These are phyloP conservation scores for Atherix ibis DNA, from an alignment of 2,888 invertebrate species.

Conservation along the genomic window DNA sequence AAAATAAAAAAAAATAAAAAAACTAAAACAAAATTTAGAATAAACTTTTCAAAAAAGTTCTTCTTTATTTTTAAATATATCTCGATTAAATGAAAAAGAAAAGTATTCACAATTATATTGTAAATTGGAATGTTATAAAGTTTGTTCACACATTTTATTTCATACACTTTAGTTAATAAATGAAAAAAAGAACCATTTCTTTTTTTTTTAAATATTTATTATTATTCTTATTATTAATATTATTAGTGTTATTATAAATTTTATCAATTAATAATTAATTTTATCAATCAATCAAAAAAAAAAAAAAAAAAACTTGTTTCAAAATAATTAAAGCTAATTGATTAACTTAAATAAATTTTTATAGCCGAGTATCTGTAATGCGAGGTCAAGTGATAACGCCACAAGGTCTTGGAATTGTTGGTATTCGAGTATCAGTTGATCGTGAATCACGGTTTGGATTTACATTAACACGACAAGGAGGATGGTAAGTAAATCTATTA, in stretches of 20 bases:
- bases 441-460: conserved; percentile 89
- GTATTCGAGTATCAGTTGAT: conserved; percentile 92
- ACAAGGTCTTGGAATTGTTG: conserved; percentile 90
- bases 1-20: too few species aligned
- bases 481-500: conserved; percentile 64
- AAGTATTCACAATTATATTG: too few species aligned
- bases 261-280: neutral
- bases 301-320: neutral
- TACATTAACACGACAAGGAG: conserved; percentile 81
- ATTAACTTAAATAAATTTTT: conserved; percentile 17
- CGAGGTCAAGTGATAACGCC: conserved; percentile 91
- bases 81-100: too few species aligned
- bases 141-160: too few species aligned
- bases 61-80: too few species aligned
- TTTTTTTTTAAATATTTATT: too few species aligned
- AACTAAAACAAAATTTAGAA: too few species aligned
- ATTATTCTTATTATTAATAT: too few species aligned
- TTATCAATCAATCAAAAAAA: neutral
- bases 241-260: neutral
- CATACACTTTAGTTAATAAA: too few species aligned
- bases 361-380: conserved; percentile 97
- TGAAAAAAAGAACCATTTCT: too few species aligned
- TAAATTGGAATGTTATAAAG: too few species aligned
- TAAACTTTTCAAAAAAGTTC: too few species aligned
- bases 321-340: neutral